Percentiles rank a stretch among this genome's conserved stretches.
Conservation (phyloP, 2,113 vertebrate genomes). For the Gallinago undulata region DNA sequence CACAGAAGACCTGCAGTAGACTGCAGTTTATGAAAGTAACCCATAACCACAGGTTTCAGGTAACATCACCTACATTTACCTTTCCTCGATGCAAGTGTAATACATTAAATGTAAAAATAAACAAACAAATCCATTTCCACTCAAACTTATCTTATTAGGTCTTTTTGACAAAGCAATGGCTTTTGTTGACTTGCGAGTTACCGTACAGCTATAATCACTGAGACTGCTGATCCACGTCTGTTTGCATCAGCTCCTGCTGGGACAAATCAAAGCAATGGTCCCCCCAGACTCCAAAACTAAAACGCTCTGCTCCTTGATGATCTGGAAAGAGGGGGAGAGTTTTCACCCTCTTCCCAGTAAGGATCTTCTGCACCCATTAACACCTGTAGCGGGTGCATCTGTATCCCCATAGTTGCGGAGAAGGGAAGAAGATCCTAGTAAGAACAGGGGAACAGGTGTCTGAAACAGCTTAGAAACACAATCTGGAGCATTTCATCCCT, state of each 20-base stretch:
- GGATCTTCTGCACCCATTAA: not conserved
- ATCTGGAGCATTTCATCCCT: not conserved
- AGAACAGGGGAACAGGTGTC: not conserved
- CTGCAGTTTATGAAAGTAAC: not conserved
- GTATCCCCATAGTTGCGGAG: rapidly evolving
- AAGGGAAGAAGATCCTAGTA: not conserved
- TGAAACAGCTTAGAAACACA: not conserved
- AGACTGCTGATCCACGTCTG: not conserved
- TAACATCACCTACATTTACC: not conserved
- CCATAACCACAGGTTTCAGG: not conserved
- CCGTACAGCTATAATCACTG: not conserved
- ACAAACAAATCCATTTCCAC: not conserved
- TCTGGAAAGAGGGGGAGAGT: not conserved
- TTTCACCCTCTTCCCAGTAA: not conserved
- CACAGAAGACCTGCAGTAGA: not conserved
- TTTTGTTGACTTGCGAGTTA: not conserved
- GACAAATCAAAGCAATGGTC: not conserved
- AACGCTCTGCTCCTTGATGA: not conserved
- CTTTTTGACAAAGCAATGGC: not conserved
- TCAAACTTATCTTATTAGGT: not conserved
- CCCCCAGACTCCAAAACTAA: not conserved
- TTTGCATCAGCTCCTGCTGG: not conserved
- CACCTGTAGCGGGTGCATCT: not conserved
- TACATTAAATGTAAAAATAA: not conserved
- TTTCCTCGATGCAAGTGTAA: not conserved